Evolutionary conservation across 1,140 invertebrate genomes (phyloP), one percentile per base, ranked within the genome.

Genomic region (Drosophila lacertosa): DNA sequence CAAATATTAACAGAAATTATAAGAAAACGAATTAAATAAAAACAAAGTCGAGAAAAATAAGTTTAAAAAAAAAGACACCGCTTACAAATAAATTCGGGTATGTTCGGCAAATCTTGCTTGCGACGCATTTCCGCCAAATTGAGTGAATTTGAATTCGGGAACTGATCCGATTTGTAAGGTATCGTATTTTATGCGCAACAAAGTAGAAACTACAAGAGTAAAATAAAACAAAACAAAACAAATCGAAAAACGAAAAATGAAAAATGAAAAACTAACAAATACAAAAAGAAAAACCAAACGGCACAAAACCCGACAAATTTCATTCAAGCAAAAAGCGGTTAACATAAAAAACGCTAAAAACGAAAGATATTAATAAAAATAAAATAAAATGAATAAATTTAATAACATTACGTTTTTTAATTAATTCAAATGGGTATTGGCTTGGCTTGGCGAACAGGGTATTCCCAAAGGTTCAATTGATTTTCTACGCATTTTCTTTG

Each of bases 331-430:
- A 71, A 71, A 53, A 48, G 37, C 62, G 62, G 45, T 45, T 51
- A 66, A 65, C 40, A 39, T 70, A 65, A 70, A 29, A 47, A 48
- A 26, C 54, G 60, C 65, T 68, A 68, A 67, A 60, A 54, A 35
- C 45, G 45, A 72, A 35, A 81, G 86, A 81, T 81, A 86, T 81
- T 68, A 81, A 77, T 86, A 81, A 77, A 80, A 82, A 77, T 82
- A 84, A 83, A 78, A 68, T 83, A 88, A 78, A 81, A 81, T 55
- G 60, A 83, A 72, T 75, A 84, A 84, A 84, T 60, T 81, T 59
- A 88, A 60, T 62, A 66, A 62, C 18, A 66, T 45, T 9, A 9
- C 11, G 37, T 4, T 10, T 47, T 32, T 48, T 58, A 44, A 33
- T 60, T 11, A 53, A 40, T 55, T 59, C 48, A 44, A n/a, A 58